Percentiles rank a stretch among this genome's conserved stretches.
Evolutionary conservation across 2,888 invertebrate genomes (phyloP).

Genomic region (Auanema freiburgensis): DNA sequence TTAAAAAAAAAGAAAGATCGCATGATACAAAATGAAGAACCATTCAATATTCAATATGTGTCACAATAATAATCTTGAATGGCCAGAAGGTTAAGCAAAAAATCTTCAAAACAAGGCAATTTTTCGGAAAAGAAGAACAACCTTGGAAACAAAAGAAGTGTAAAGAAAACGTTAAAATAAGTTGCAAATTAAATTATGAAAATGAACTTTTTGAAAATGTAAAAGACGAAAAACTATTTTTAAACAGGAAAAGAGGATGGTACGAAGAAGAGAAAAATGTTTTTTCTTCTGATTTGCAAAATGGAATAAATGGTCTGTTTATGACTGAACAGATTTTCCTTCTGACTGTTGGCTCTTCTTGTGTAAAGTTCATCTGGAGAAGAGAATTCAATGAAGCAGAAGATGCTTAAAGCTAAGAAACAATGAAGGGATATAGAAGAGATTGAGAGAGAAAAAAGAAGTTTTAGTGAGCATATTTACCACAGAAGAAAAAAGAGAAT

Average conservation of each 20-base stretch:
- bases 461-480: not conserved
- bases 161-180: not conserved
- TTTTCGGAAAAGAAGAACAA: not conserved
- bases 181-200: not conserved
- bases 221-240: not conserved
- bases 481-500: not conserved
- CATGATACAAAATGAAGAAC: not conserved
- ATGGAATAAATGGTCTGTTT: no score
- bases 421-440: not conserved
- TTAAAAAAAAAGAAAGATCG: not conserved
- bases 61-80: not conserved
- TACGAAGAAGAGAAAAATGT: no score
- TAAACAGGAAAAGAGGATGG: no score
- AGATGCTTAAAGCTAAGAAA: constrained; percentile 1
- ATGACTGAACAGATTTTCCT: no score
- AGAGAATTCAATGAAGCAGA: no score
- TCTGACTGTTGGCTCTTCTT: no score
- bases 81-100: not conserved
- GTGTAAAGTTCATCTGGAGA: no score
- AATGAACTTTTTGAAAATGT: not conserved
- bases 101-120: not conserved
- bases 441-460: not conserved
- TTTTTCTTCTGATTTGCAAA: no score
- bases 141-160: not conserved
- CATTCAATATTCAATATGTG: not conserved